Evolutionary conservation across 1,140 invertebrate genomes (phyloP).

Genomic region (Neodiprion lecontei): DNA sequence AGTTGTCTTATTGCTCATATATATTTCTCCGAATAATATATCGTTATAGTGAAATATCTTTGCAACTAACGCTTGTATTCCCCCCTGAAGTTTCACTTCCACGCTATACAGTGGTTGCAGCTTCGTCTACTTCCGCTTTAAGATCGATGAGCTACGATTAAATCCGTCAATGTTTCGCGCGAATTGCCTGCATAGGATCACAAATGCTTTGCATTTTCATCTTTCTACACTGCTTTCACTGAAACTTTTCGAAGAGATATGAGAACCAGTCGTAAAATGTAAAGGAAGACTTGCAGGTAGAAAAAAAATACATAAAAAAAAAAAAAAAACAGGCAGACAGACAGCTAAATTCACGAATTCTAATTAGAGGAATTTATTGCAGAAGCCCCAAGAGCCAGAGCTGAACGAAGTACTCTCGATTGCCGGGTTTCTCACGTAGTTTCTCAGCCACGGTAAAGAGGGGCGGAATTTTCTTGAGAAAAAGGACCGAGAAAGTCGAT

Average conservation of each 20-base stretch:
- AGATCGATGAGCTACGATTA: background rate
- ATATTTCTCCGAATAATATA: background rate
- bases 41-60: background rate
- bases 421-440: background rate
- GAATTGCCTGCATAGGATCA: background rate
- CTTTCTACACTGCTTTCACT: no score
- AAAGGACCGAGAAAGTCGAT: background rate
- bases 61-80: background rate
- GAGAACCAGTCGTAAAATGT: no score
- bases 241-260: no score
- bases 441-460: background rate
- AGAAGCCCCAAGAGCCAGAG: background rate
- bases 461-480: background rate
- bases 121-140: background rate
- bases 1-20: background rate
- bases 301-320: no score
- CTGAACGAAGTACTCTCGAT: background rate
- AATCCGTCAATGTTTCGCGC: background rate
- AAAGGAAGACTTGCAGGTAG: no score
- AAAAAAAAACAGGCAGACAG: background rate
- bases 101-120: background rate
- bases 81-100: background rate
- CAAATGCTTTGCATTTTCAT: no score
- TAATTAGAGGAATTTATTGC: background rate
- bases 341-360: background rate